phyloP scores from a whole-genome alignment of 2,888 invertebrate species.

The Sphaerophoria taeniata region DNA sequence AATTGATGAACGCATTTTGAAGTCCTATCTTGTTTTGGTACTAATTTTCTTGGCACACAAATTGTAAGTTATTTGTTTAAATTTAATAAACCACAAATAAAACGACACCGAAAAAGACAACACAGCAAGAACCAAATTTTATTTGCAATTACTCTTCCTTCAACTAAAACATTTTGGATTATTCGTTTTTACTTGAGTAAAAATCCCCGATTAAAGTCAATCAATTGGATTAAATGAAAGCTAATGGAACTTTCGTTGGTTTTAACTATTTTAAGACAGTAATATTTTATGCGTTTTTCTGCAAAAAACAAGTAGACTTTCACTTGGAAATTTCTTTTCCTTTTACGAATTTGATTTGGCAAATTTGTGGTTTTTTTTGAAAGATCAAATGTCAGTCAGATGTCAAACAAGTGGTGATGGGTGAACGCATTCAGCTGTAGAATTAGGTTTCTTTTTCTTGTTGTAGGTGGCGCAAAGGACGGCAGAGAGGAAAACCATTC shows the following conservation, averaged over 20 bases:
- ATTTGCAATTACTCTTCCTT: slow-evolving; percentile 22
- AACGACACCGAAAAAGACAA: slow-evolving; percentile 61
- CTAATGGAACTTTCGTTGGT: not conserved
- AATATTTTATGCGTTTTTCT: slow-evolving; percentile 43
- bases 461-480: slow-evolving; percentile 15
- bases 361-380: slow-evolving; percentile 64
- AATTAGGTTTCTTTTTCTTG: too few species aligned
- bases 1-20: slow-evolving; percentile 83
- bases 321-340: slow-evolving; percentile 70
- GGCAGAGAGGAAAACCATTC: slow-evolving; percentile 5
- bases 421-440: slow-evolving; percentile 37
- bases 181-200: not conserved
- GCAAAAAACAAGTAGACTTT: slow-evolving; percentile 49
- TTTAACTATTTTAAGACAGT: slow-evolving; percentile 3
- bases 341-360: slow-evolving; percentile 61
- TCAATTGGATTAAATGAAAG: slow-evolving; percentile 3
- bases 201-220: not conserved
- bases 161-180: slow-evolving; percentile 54
- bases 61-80: not conserved
- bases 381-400: slow-evolving; percentile 60
- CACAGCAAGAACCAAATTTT: slow-evolving; percentile 53
- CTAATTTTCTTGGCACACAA: slow-evolving; percentile 36
- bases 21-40: not conserved
- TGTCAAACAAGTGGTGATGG: slow-evolving; percentile 70
- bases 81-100: slow-evolving; percentile 17